Evolutionary conservation across 2,888 invertebrate genomes (phyloP), one percentile per base, ranked within the genome.

Genomic region (Caenorhabditis uteleia): DNA sequence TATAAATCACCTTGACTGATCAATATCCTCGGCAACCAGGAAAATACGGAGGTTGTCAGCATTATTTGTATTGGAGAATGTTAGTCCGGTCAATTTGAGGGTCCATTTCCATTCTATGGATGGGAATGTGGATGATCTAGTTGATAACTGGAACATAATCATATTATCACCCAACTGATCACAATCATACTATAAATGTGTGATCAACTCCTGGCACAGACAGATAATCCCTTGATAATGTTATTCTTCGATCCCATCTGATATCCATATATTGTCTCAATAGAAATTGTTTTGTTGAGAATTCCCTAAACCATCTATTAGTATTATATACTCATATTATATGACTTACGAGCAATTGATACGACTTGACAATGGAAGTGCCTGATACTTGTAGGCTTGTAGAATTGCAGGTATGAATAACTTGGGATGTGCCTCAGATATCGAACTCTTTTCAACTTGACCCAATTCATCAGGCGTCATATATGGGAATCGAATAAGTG

Each of bases 381-480:
- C 84, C 45, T 85, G 84, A 68, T 80, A 85, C 60, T 85, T 85
- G 78, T 85, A 86, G 4, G 86, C 85, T 38, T 78, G 64, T 61
- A 84, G 78, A 36, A 85, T 78, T 50, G 82, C 77, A 3, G 83
- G 82, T 53, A 83, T 83, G 66, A 85, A 84, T 20, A 84, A 68
- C 14, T 82, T 80, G 14, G 80, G 77, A 62, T 84, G 77, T 42
- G 78, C 46, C 40, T 77, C 77, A n/a, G 78, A 59, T 7, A 93
- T 85, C 0, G 91, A 90, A 25, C 89, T 90, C 14, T 91, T 85
- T 44, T 93, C 85, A 25, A 95, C 84, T 80, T 91, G 90, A 0
- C 91, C 90, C 68, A 95, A 84, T 84, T 95, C 92, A 50, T 90
- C 87, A 0, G 92, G 91, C 18, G 91, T 89, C 92, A 95, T 94